phyloP scores from a whole-genome alignment of 2,888 invertebrate species.

The Stenichneumon culpator region DNA sequence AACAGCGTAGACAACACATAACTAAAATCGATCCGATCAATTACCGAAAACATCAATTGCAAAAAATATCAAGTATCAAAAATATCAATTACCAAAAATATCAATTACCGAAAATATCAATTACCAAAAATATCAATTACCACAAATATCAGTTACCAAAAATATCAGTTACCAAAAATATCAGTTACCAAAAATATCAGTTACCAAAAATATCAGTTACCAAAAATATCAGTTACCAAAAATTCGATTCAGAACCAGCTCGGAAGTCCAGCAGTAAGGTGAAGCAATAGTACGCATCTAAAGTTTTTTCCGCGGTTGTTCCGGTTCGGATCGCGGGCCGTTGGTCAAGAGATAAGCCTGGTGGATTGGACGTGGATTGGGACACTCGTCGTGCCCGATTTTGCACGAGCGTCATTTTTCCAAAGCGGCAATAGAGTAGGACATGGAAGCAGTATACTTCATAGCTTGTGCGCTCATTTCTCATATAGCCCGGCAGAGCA shows the following conservation, averaged over 20 bases:
- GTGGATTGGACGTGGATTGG: constrained; percentile 61
- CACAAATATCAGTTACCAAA: no score
- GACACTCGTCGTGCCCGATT: constrained; percentile 58
- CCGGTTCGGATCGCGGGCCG: constrained; percentile 23
- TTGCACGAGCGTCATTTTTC: constrained; percentile 61
- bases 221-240: background rate
- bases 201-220: no score
- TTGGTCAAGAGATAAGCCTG: constrained; percentile 53
- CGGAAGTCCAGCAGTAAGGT: constrained; percentile 27
- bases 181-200: no score
- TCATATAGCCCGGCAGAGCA: constrained; percentile 46
- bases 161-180: no score
- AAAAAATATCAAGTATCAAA: no score
- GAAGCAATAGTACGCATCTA: constrained; percentile 38
- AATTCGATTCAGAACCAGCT: constrained; percentile 44
- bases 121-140: no score
- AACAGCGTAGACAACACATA: background rate
- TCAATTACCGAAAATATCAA: no score
- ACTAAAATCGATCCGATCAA: background rate
- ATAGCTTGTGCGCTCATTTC: constrained; percentile 60
- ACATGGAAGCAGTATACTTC: constrained; percentile 39
- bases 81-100: no score
- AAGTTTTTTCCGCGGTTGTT: constrained; percentile 41
- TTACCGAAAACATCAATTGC: background rate
- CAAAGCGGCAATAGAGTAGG: constrained; percentile 29